These are phyloP conservation scores for Nematostella vectensis DNA, from an alignment of 92 coral and sea anemone species.

Conservation along the genomic window DNA sequence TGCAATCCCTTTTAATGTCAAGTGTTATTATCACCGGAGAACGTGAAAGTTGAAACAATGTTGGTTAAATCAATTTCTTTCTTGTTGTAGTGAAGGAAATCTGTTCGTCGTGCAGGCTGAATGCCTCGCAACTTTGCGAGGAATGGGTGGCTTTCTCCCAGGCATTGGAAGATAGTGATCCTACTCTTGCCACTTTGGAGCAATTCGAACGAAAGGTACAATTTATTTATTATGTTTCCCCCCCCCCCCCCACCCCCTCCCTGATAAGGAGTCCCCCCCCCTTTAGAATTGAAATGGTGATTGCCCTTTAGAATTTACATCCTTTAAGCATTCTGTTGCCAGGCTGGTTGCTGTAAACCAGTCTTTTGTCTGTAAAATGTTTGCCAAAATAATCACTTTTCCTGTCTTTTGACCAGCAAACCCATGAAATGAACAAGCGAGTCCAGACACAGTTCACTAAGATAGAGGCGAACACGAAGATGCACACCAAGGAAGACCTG, in stretches of 20 bases:
- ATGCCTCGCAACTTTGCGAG: slow-evolving; percentile 45
- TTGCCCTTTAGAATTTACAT: too few species aligned
- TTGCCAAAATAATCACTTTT: too few species aligned
- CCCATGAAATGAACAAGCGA: slow-evolving; percentile 24
- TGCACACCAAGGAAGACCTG: slow-evolving; percentile 45
- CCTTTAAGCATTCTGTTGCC: too few species aligned
- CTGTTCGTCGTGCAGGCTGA: slow-evolving; percentile 33
- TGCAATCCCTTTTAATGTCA: too few species aligned
- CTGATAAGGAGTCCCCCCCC: too few species aligned
- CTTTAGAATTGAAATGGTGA: too few species aligned
- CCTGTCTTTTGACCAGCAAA: too few species aligned
- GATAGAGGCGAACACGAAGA: slow-evolving; percentile 29
- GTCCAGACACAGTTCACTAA: slow-evolving; percentile 34
- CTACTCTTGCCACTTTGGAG: slow-evolving; percentile 37
- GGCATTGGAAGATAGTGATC: slow-evolving; percentile 29
- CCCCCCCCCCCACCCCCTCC: too few species aligned
- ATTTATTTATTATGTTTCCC: too few species aligned
- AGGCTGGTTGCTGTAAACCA: too few species aligned
- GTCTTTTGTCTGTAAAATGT: too few species aligned
- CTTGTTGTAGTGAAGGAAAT: slow-evolving; percentile 65
- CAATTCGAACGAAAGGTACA: slow-evolving; percentile 74
- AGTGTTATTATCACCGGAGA: background rate
- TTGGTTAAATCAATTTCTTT: background rate
- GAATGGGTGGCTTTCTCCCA: slow-evolving; percentile 80
- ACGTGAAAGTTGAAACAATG: background rate